Base-by-base conservation (phyloP, 2,888 invertebrate species). In the Calameuta filiformis region DNA sequence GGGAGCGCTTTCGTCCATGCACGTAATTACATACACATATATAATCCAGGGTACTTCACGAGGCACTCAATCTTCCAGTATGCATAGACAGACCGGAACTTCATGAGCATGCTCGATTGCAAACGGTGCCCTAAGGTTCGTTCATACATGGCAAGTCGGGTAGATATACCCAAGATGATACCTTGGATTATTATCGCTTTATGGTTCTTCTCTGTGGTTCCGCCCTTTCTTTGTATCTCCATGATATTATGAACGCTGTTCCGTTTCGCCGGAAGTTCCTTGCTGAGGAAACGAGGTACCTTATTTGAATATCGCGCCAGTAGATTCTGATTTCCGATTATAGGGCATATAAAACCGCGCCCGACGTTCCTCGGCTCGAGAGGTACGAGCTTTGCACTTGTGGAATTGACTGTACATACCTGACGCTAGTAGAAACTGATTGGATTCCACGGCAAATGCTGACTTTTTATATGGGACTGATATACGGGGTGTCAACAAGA, bases 151-250 rank as follows among this genome's bases (percentile, higher is more conserved):
- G 56, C 56, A 56, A 56, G 23, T 23, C 9, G 40, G 23, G 40
- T 23, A 56, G 56, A 56, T 56, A 56, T 23, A 23, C 23, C 56
- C 23, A 56, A 9, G 56, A 56, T 23, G 23, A 23, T 56, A 56
- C 73, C 74, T 76, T 37, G 23, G 69, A 78, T 79, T 78, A 79
- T 73, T 76, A 79, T 73, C 30, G 68, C 71, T 76, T 78, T 69
- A 68, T 74, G 68, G 34, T 56, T 75, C 37, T 71, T 34, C 34
- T 68, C 31, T n/a, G n/a, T 56, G 33, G 11, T 11, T 30, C 78
- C 76, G 74, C 79, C 79, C 77, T 77, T 74, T 75, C 74, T 80
- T 74, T 71, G 78, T 80, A 78, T 69, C 76, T 56, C 12, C 69
- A 35, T n/a, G 78, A 78, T 76, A 79, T 78, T 79, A 79, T 76